These are phyloP conservation scores for Vultur gryphus DNA, from an alignment of 2,797 vertebrate species.

Conservation along the genomic window DNA sequence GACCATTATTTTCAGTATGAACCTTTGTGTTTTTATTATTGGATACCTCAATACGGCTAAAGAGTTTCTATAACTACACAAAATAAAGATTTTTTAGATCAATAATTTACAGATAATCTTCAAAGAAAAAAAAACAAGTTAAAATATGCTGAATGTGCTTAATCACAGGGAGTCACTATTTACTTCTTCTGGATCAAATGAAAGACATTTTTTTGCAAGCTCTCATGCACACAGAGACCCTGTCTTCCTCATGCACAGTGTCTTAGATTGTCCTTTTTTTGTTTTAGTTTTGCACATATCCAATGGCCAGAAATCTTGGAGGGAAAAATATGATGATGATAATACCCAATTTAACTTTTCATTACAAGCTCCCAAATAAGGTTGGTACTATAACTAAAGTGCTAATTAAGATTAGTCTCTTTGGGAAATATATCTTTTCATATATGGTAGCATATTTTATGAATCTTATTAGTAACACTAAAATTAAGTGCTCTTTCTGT, in stretches of 20 bases:
- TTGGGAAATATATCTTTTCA: not conserved
- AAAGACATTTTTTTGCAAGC: not conserved
- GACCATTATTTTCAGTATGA: not conserved
- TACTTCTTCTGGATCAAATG: not conserved
- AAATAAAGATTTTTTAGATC: not conserved
- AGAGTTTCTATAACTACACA: not conserved
- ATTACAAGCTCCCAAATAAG: not conserved
- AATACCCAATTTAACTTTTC: not conserved
- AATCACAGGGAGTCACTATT: not conserved
- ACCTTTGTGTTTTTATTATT: not conserved
- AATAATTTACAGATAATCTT: not conserved
- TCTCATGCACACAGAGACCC: not conserved
- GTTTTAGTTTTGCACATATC: not conserved
- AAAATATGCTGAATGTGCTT: not conserved
- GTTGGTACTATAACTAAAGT: not conserved
- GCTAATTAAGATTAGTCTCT: not conserved
- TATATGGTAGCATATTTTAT: not conserved
- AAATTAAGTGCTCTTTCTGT: not conserved
- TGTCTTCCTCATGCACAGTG: not conserved
- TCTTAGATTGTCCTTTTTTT: not conserved
- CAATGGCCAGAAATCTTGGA: not conserved
- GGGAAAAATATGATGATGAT: not conserved
- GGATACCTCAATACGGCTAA: rapidly evolving
- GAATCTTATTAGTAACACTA: not conserved
- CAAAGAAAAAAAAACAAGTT: not conserved